Conservation (phyloP, 2,888 invertebrate genomes). For the Tipula confusa region DNA sequence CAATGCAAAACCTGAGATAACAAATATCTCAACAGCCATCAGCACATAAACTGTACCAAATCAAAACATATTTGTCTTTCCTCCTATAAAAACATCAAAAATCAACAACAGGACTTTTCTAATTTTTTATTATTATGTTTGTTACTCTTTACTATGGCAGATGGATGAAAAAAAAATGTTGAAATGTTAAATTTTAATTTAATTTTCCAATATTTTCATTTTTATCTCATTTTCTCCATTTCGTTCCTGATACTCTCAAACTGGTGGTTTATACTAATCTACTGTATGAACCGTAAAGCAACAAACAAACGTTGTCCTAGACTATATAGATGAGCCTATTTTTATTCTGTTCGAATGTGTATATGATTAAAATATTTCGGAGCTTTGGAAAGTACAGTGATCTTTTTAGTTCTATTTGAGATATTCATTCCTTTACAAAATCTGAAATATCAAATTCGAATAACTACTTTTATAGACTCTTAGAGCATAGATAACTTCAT, state of each 20-base stretch:
- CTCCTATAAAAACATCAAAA: not conserved
- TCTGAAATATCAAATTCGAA: too few relatives aligned
- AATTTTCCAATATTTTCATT: not conserved
- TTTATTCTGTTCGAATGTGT: too few relatives aligned
- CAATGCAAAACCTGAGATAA: not conserved
- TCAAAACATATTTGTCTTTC: not conserved
- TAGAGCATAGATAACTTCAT: not conserved
- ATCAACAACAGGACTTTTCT: not conserved
- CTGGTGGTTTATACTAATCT: not conserved
- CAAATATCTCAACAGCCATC: not conserved
- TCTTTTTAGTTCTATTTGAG: too few relatives aligned
- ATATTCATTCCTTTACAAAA: too few relatives aligned
- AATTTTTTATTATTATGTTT: not conserved
- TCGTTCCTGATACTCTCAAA: not conserved
- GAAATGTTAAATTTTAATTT: not conserved
- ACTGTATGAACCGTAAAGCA: too few relatives aligned
- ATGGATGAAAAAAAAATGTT: not conserved
- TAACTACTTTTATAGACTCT: not conserved
- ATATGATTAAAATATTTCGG: too few relatives aligned
- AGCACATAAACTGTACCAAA: not conserved
- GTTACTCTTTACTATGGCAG: not conserved
- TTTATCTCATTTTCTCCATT: too few relatives aligned
- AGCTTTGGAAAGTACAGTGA: too few relatives aligned
- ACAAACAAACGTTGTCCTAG: too few relatives aligned
- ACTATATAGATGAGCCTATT: too few relatives aligned